Base-by-base conservation (phyloP, 2,797 vertebrate species). In the Diceros bicornis region DNA sequence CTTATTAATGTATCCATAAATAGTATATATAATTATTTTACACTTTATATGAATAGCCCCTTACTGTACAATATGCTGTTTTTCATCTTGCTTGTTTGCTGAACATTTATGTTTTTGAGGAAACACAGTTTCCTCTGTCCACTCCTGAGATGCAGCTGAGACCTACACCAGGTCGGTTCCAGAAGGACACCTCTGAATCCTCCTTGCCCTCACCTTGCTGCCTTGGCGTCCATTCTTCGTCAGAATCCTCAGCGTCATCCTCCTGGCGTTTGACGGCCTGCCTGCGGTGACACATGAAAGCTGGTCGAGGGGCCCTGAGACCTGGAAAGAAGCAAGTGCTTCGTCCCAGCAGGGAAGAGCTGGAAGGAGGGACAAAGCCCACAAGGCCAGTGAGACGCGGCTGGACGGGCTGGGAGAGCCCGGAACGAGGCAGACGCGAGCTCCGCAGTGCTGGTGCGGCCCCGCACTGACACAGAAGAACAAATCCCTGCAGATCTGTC, bases 181-280 rank as follows among this genome's bases (percentile, higher is more conserved):
- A 50, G 11, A 68, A n/a, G n/a, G 27, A 13, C 13, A 64, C 11
- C 47, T 74, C 18, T 32, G n/a, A n/a, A 2, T 50, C 41, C 23
- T 52, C 57, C 79, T 64, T 25, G 12, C 17, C 25, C 83, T 96
- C 94, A 98, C 98, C 98, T 96, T 79, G 94, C 81, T 77, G 86
- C 64, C 89, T 94, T 34, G 98, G 98, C 9, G 91, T 98, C 98
- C 98, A 98, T 55, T 98, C 98, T 21, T 98, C 98, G 81, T 98
- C 98, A 0, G 98, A 98, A 59, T 98, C 98, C 55, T 98, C 98
- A 41, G 62, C 81, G 37, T 97, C 96, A 20, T 89, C 74, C 18
- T 25, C 41, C 10, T 57, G 81, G 59, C 69, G 20, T 47, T 59
- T 86, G 69, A 57, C 7, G 41, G 57, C 52, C 44, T 44, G 93